Percentiles rank a stretch among this genome's conserved stretches.
These are phyloP conservation scores for Dynastes maya DNA, from an alignment of 2,888 invertebrate species.

Conservation along the genomic window DNA sequence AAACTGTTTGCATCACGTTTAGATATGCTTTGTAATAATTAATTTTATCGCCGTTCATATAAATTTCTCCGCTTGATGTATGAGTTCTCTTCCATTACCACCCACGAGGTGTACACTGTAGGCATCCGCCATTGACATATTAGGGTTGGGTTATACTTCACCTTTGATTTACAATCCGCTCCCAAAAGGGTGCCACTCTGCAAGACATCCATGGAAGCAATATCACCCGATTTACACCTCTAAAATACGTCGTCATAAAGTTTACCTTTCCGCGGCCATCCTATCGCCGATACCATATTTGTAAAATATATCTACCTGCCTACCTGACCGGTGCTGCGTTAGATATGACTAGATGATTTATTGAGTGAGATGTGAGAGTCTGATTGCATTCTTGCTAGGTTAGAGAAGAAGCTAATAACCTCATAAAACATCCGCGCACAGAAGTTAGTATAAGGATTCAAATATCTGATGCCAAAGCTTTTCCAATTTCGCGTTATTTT, in stretches of 20 bases:
- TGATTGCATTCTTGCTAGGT: slow-evolving; percentile 60
- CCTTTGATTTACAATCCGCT: slow-evolving; percentile 64
- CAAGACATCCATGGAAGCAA: slow-evolving; percentile 58
- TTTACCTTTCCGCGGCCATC: slow-evolving; percentile 56
- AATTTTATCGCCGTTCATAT: slow-evolving; percentile 33
- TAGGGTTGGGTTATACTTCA: slow-evolving; percentile 49
- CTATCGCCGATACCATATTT: slow-evolving; percentile 61
- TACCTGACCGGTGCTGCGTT: slow-evolving; percentile 58
- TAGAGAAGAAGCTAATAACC: slow-evolving; percentile 57
- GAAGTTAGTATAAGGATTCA: slow-evolving; percentile 1
- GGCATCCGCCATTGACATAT: slow-evolving; percentile 49
- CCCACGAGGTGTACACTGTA: slow-evolving; percentile 65
- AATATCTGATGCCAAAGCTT: slow-evolving; percentile 22
- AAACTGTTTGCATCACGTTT: background rate
- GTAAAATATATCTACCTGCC: slow-evolving; percentile 65
- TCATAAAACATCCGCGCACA: background rate
- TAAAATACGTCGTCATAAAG: slow-evolving; percentile 56
- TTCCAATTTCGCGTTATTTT: slow-evolving; percentile 25
- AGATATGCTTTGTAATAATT: slow-evolving; percentile 30
- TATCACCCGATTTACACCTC: slow-evolving; percentile 50
- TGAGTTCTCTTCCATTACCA: slow-evolving; percentile 59
- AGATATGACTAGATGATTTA: slow-evolving; percentile 66
- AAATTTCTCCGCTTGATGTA: slow-evolving; percentile 33
- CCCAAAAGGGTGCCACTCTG: slow-evolving; percentile 63
- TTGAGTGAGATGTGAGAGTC: slow-evolving; percentile 63